Conservation (phyloP, 92 coral and sea anemone species). For the Porites lobata region DNA sequence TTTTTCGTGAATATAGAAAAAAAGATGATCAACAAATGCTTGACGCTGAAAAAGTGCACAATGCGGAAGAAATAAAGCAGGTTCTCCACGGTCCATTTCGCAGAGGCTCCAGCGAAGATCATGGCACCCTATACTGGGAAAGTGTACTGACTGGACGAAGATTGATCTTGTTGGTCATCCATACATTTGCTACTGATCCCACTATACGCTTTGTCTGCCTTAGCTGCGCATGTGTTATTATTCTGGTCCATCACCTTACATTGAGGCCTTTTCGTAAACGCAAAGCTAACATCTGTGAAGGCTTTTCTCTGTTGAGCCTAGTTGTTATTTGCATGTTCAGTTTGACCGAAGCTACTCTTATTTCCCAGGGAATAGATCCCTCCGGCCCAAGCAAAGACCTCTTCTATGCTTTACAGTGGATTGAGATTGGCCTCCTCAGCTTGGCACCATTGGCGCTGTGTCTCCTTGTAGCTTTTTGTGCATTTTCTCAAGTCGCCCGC, state of each 20-base stretch:
- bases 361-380: constrained; percentile 46
- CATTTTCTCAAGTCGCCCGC: background rate
- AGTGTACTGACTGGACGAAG: constrained; percentile 53
- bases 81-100: constrained; percentile 55
- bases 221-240: constrained; percentile 21
- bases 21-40: no score
- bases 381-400: constrained; percentile 21
- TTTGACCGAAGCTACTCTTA: constrained; percentile 39
- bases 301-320: constrained; percentile 21
- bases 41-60: background rate
- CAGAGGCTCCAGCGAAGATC: background rate
- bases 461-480: background rate
- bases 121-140: constrained; percentile 52
- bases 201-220: constrained; percentile 27
- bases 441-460: background rate
- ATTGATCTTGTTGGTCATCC: constrained; percentile 35
- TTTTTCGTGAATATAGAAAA: background rate
- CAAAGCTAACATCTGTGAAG: constrained; percentile 52
- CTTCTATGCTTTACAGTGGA: constrained; percentile 23
- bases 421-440: constrained; percentile 19
- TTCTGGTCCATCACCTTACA: constrained; percentile 46
- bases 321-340: constrained; percentile 19
- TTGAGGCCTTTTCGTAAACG: constrained; percentile 29
- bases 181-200: constrained; percentile 33
- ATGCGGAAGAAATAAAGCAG: constrained; percentile 21